A percentile compares a stretch with the other conserved stretches of the same genome.
These are phyloP conservation scores for Aethina tumida DNA, from an alignment of 1,140 invertebrate species.

Conservation along the genomic window DNA sequence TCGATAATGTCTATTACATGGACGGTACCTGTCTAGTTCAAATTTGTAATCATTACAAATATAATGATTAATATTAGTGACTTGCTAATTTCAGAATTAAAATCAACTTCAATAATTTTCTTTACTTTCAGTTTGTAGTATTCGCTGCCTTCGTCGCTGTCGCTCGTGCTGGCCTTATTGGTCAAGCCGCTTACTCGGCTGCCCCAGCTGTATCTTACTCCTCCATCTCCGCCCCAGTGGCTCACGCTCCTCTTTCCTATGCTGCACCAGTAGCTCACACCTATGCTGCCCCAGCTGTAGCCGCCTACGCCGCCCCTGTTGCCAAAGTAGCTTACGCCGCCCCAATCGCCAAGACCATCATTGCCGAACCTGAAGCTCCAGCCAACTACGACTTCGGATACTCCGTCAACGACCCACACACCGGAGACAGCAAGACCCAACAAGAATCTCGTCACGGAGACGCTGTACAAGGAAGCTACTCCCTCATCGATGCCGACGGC, in stretches of 20 bases:
- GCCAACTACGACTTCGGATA: too few relatives aligned
- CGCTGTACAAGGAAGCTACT: too few relatives aligned
- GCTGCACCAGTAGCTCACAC: conserved; percentile 10
- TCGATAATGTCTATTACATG: too few relatives aligned
- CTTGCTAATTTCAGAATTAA: too few relatives aligned
- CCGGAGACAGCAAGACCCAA: too few relatives aligned
- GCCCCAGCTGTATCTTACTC: conserved; percentile 5
- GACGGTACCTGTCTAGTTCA: too few relatives aligned
- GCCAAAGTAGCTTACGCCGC: conserved; percentile 33
- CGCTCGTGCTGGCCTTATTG: conserved; percentile 23
- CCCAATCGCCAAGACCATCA: conserved; percentile 16
- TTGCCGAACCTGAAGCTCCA: conserved; percentile 29
- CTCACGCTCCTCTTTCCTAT: conserved; percentile 4
- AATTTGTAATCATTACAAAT: too few relatives aligned
- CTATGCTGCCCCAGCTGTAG: conserved; percentile 9
- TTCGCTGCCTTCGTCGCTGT: too few relatives aligned
- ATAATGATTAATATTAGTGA: too few relatives aligned
- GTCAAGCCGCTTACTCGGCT: conserved; percentile 3
- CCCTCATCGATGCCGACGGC: too few relatives aligned
- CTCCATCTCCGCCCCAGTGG: conserved; percentile 1
- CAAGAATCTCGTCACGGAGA: too few relatives aligned
- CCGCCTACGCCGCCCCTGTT: conserved; percentile 11
- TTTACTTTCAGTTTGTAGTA: conserved; percentile 16
- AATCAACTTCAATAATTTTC: conserved; percentile 10
- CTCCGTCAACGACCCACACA: too few relatives aligned